Evolutionary conservation across 2,797 vertebrate genomes (phyloP), one percentile per base, ranked within the genome.

Genomic region (Zalophus californianus): DNA sequence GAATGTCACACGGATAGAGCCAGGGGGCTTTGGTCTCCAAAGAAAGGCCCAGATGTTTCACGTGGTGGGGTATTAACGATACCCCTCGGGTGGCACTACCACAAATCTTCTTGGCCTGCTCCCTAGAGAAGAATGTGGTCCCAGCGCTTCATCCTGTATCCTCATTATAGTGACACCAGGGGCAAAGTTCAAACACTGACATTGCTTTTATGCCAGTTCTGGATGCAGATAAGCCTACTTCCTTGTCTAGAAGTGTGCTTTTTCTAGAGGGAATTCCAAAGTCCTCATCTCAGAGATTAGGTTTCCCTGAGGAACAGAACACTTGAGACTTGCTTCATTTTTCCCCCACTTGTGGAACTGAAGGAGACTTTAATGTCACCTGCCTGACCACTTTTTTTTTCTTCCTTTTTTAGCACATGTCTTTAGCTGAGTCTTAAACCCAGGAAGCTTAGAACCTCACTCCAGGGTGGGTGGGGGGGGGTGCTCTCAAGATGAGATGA

Each of bases 261-360:
- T 96, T 60, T 79, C 96, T 88, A 27, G 86, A 97, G 58, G 38
- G 52, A 64, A 96, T 88, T 96, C 83, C 92, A 87, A 93, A 98
- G 80, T 88, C 20, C 25, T 70, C 41, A 29, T 56, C 48, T 58
- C 25, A 23, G 96, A 75, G 54, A 38, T 87, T 70, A 44, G 35
- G 3, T n/a, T 90, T 52, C 75, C 86, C 27, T 52, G 88, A 79
- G 38, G 85, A 89, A 64, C 15, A 7, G 2, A 48, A 62, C 35
- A 41, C 73, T 25, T 12, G 90, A 90, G 68, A 12, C 44, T 50
- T 56, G 18, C 44, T 79, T 44, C 50, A 44, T 32, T 16, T 1
- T 38, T 0, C 29, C 32, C 2, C 27, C 16, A 68, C 13, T 54
- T 86, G 7, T 38, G 78, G 56, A 41, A 85, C 32, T 15, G 10